Conservation (phyloP, 2,888 invertebrate species). For the Leistus spinibarbis region DNA sequence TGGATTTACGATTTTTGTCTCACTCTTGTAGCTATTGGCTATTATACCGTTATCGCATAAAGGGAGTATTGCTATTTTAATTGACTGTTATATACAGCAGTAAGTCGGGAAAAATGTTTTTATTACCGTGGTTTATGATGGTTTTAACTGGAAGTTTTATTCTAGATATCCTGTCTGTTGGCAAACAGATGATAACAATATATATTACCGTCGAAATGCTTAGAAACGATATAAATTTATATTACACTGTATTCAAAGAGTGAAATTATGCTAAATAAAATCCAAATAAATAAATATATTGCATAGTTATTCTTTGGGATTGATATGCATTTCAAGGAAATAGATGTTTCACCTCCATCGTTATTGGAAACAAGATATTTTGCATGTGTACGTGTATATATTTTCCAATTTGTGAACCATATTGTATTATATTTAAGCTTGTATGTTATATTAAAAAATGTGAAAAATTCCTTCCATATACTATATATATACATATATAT, state of each 20-base stretch:
- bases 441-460: background rate
- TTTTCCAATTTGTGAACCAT: background rate
- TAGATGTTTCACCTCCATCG: background rate
- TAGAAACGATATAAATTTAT: no score
- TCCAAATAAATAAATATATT: no score
- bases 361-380: background rate
- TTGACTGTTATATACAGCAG: background rate
- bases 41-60: background rate
- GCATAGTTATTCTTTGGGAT: no score
- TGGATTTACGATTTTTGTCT: background rate
- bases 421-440: background rate
- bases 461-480: background rate
- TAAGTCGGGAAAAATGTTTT: no score
- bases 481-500: background rate
- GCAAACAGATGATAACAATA: background rate
- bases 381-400: background rate
- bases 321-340: no score
- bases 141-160: background rate
- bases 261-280: no score
- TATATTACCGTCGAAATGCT: no score
- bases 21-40: background rate
- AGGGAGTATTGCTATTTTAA: background rate
- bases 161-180: no score
- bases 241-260: no score
- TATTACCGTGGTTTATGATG: no score